phyloP scores from a whole-genome alignment of 2,888 invertebrate species.

The Caenorhabditis sp. region DNA sequence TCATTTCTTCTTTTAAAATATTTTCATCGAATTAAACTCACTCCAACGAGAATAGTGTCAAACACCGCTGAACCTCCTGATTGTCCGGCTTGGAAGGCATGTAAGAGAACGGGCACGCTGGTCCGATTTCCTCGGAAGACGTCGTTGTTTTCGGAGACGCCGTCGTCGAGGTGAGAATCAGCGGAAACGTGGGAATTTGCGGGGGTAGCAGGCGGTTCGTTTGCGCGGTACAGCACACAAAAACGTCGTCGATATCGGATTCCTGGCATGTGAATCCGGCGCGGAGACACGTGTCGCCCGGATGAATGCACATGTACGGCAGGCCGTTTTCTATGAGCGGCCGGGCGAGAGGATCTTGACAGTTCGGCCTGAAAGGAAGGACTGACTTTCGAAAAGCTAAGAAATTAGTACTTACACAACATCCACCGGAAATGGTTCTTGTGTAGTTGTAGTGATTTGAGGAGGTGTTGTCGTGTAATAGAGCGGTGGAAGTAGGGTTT shows the following conservation, averaged over 20 bases:
- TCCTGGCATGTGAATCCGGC: slow-evolving; percentile 62
- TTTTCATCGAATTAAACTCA: slow-evolving; percentile 22
- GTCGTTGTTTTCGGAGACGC: not conserved
- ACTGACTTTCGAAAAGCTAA: too few species aligned
- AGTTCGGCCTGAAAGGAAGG: slow-evolving; percentile 38
- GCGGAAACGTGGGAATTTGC: slow-evolving; percentile 20
- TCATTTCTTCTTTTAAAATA: not conserved
- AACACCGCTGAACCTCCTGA: slow-evolving; percentile 52
- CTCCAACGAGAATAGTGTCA: slow-evolving; percentile 57
- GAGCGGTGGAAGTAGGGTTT: slow-evolving; percentile 15
- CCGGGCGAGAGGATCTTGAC: slow-evolving; percentile 42
- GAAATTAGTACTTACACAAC: slow-evolving; percentile 17
- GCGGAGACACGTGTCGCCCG: slow-evolving; percentile 58
- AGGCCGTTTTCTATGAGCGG: slow-evolving; percentile 50
- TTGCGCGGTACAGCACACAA: slow-evolving; percentile 39
- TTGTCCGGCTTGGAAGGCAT: slow-evolving; percentile 49
- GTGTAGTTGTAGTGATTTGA: not conserved
- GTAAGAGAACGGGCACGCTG: slow-evolving; percentile 53
- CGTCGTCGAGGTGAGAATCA: not conserved
- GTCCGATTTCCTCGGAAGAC: not conserved
- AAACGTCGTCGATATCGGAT: slow-evolving; percentile 51
- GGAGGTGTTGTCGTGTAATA: slow-evolving; percentile 17
- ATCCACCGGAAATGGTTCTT: slow-evolving; percentile 26
- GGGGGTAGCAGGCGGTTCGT: slow-evolving; percentile 16
- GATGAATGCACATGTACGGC: slow-evolving; percentile 56